Evolutionary conservation across 23 tunicate genomes (phyloP).

Genomic region (Botrylloides violaceus): DNA sequence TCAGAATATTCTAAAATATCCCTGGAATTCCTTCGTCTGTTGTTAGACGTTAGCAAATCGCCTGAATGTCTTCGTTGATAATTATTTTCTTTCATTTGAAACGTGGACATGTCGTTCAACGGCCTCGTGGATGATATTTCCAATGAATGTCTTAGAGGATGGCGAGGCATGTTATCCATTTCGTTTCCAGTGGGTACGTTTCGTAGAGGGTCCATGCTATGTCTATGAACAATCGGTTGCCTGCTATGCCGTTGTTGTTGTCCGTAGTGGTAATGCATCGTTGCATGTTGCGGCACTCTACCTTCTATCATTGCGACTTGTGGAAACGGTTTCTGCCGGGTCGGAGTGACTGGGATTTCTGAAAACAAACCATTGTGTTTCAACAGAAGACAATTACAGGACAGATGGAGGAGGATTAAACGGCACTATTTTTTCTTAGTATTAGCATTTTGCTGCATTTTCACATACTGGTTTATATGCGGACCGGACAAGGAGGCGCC

Average conservation of each 20-base stretch:
- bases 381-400: too few species aligned
- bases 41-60: conserved; percentile 10
- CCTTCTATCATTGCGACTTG: background rate
- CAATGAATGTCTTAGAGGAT: conserved; percentile 11
- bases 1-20: conserved; percentile 5
- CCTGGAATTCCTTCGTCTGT: conserved; percentile 18
- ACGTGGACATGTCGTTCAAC: background rate
- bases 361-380: too few species aligned
- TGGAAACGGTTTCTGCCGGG: conserved; percentile 20
- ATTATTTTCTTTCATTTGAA: background rate
- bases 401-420: too few species aligned
- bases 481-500: too few species aligned
- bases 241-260: background rate
- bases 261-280: conserved; percentile 4
- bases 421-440: too few species aligned
- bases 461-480: too few species aligned
- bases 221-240: background rate
- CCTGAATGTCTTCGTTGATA: conserved; percentile 24
- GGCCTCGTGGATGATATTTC: conserved; percentile 5
- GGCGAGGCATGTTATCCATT: background rate
- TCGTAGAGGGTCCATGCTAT: conserved; percentile 7
- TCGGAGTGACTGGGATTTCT: conserved; percentile 29
- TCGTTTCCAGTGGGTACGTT: conserved; percentile 1
- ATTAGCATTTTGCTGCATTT: too few species aligned
- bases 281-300: conserved; percentile 7